Percentiles rank a stretch among this genome's conserved stretches.
Conservation (phyloP, 2,797 vertebrate species). For the Molossus molossus region DNA sequence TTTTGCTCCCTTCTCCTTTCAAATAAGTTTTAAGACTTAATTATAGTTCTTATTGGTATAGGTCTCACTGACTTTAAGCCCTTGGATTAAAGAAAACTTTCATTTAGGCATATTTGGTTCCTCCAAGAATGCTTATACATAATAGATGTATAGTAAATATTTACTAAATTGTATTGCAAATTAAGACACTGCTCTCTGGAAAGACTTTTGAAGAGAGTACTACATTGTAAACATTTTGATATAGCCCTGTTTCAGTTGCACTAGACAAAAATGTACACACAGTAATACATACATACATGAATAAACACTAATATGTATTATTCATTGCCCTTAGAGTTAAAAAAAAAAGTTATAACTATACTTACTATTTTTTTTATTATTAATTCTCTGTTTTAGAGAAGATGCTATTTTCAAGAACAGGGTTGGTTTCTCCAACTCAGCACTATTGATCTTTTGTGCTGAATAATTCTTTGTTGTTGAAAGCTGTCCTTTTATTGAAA, state of each 20-base stretch:
- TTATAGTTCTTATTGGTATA: conserved; percentile 14
- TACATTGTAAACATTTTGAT: conserved; percentile 27
- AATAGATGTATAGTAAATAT: conserved; percentile 43
- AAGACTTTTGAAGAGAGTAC: conserved; percentile 40
- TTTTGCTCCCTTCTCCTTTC: not conserved
- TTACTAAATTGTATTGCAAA: conserved; percentile 49
- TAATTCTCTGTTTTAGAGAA: not conserved
- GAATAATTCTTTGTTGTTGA: not conserved
- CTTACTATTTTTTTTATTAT: not conserved
- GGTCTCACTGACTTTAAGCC: not conserved
- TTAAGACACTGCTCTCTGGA: not conserved
- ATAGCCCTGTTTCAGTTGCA: not conserved
- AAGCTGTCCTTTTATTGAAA: not conserved
- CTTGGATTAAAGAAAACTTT: not conserved
- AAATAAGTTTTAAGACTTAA: not conserved
- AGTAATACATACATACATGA: not conserved
- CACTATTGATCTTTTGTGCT: not conserved
- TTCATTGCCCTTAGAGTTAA: not conserved
- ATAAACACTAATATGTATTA: not conserved
- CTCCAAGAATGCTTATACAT: not conserved
- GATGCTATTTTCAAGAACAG: not conserved
- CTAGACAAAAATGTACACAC: not conserved
- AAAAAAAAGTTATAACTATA: not conserved
- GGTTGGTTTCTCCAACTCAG: not conserved
- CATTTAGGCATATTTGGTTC: not conserved